A percentile compares a stretch with the other conserved stretches of the same genome.
phyloP scores from a whole-genome alignment of 2,113 vertebrate genomes.

The Lampris megalopsis region DNA sequence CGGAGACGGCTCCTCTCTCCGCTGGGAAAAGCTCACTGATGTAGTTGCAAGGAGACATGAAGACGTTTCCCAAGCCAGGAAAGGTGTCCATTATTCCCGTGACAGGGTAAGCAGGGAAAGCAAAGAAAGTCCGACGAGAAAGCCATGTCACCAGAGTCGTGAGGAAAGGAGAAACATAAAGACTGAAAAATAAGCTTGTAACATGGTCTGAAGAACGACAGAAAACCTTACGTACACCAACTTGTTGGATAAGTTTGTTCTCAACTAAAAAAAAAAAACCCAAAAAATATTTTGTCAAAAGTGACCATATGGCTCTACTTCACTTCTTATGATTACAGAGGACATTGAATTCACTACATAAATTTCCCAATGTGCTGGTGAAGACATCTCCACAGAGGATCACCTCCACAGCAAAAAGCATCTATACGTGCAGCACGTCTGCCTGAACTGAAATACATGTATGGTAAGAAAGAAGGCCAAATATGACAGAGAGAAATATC shows the following conservation, averaged over 20 bases:
- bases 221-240: neutral
- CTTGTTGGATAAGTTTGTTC: neutral
- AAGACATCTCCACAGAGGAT: constrained; percentile 10
- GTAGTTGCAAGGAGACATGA: neutral
- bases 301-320: no score
- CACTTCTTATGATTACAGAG: neutral
- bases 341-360: constrained; percentile 7
- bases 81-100: constrained; percentile 8
- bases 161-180: neutral
- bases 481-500: neutral
- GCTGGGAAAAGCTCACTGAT: constrained; percentile 17
- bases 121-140: neutral
- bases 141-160: neutral
- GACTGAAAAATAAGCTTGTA: constrained; percentile 6
- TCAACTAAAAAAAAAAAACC: neutral
- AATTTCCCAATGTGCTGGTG: neutral
- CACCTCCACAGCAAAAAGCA: neutral
- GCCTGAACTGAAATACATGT: constrained; percentile 9
- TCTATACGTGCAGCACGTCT: neutral
- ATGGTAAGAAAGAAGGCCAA: neutral
- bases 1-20: no score
- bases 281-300: no score
- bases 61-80: neutral
- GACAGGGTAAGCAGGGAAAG: neutral
- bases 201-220: no score